Evolutionary conservation across 2,888 invertebrate species (phyloP).

Genomic region (Mesodorylaimus sp.): DNA sequence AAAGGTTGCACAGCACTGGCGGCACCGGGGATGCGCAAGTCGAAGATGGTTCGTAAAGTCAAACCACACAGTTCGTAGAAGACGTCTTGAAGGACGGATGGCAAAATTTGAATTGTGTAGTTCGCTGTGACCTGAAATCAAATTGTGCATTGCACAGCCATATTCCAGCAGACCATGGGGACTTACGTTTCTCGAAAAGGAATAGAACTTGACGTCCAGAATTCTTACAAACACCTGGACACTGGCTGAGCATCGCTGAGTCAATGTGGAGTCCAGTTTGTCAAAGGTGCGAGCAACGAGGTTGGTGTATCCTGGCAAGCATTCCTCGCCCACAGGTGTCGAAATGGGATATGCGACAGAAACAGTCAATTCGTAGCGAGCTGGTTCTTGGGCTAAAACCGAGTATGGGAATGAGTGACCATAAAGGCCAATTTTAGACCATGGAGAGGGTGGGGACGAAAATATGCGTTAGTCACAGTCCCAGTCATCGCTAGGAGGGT

Average conservation of each 20-base stretch:
- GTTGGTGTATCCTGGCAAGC: conserved; percentile 23
- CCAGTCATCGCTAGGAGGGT: too few species aligned
- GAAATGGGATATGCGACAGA: conserved; percentile 20
- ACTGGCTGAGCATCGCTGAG: conserved; percentile 78
- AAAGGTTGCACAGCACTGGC: conserved; percentile 22
- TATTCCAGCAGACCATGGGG: too few species aligned
- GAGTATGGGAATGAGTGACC: too few species aligned
- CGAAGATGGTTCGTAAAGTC: conserved; percentile 75
- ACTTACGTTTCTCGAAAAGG: conserved; percentile 25
- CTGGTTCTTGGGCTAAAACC: conserved; percentile 25
- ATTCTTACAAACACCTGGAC: conserved; percentile 84
- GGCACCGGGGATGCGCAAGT: conserved; percentile 57
- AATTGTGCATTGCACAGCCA: background rate
- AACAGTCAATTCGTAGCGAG: conserved; percentile 26
- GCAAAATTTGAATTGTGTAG: conserved; percentile 65
- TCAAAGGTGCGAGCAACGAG: conserved; percentile 22
- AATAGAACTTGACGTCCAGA: conserved; percentile 47
- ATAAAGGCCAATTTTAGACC: background rate
- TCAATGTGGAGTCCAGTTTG: conserved; percentile 54
- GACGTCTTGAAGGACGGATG: conserved; percentile 69
- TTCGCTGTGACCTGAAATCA: conserved; percentile 44
- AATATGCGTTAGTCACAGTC: too few species aligned
- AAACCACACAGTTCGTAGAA: conserved; percentile 85
- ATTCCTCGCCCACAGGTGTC: conserved; percentile 20
- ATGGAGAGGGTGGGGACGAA: too few species aligned